Base-by-base conservation (phyloP, 1,140 invertebrate genomes). In the Aphelinus atriplicis region DNA sequence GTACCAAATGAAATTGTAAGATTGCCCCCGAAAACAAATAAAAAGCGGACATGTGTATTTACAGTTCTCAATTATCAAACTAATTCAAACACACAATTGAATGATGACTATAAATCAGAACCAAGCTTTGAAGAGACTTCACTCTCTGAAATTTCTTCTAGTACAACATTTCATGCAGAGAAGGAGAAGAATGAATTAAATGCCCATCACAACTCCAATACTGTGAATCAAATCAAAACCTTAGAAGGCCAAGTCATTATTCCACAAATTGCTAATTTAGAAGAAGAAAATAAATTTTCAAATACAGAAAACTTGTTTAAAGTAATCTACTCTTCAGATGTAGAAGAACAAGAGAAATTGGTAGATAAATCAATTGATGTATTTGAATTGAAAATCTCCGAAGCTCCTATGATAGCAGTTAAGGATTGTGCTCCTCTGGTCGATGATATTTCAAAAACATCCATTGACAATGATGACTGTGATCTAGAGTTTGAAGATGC, bases 371-470 rank as follows among this genome's bases (percentile, higher is more conserved):
- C 58, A 10, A 48, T 51, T 53, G 78, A 81, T 48, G 81, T 77
- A 47, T 83, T 85, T 74, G 83, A 85, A 71, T 80, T 86, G 9
- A 84, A 84, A 48, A 80, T 86, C 50, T 81, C 80, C 0, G 84
- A 85, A 66, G 80, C 79, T 0, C 79, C 84, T 0, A 76, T 78
- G 53, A 77, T 84, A 67, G 67, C 79, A 26, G 80, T 82, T 3
- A 81, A 78, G 51, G 74, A 78, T 63, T 69, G 69, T 26, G 65
- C 73, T 43, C 76, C 76, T 3, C 46, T 61, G 6, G 47, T 78
- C 55, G 63, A 45, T 10, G 43, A 3, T 71, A 46, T 53, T 43
- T 56, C 26, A 43, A 9, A 45, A 2, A 2, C 45, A 5, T 5
- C 5, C 10, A 42, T 9, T 2, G 53, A 67, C 10, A 57, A 42